phyloP scores from a whole-genome alignment of 2,113 vertebrate species.

The Pyxicephalus adspersus region DNA sequence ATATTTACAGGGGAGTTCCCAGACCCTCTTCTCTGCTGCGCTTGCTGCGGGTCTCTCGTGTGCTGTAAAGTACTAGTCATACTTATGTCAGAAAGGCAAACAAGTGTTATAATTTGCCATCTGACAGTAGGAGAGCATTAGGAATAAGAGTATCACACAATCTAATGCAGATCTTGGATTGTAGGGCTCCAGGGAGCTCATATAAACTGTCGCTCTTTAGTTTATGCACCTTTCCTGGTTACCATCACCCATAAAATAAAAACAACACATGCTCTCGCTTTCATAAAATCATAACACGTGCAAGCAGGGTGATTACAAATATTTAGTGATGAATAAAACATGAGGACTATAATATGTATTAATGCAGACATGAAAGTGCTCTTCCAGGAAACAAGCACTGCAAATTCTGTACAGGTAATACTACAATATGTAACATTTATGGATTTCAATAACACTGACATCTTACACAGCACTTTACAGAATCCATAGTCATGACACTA shows the following conservation, averaged over 20 bases:
- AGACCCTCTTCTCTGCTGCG: constrained; percentile 6
- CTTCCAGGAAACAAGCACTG: too few species aligned
- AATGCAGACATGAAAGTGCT: not conserved
- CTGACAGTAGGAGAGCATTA: constrained; percentile 47
- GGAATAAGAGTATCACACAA: constrained; percentile 25
- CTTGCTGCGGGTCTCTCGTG: constrained; percentile 14
- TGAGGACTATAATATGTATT: not conserved
- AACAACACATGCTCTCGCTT: not conserved
- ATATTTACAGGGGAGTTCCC: constrained; percentile 36
- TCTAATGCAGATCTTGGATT: constrained; percentile 29
- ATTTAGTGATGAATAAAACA: not conserved
- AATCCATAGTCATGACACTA: too few species aligned
- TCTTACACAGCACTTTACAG: too few species aligned
- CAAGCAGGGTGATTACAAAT: not conserved
- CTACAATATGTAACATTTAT: too few species aligned
- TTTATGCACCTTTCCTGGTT: constrained; percentile 43
- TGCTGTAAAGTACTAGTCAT: constrained; percentile 22
- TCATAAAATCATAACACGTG: constrained; percentile 17
- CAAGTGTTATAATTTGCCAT: constrained; percentile 43
- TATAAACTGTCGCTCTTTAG: constrained; percentile 46
- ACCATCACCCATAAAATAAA: constrained; percentile 23
- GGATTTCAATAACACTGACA: too few species aligned
- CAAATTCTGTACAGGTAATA: too few species aligned
- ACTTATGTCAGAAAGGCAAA: constrained; percentile 41
- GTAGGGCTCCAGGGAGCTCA: constrained; percentile 34